Evolutionary conservation across 2,888 invertebrate species (phyloP).

Genomic region (Scotopteryx bipunctaria): DNA sequence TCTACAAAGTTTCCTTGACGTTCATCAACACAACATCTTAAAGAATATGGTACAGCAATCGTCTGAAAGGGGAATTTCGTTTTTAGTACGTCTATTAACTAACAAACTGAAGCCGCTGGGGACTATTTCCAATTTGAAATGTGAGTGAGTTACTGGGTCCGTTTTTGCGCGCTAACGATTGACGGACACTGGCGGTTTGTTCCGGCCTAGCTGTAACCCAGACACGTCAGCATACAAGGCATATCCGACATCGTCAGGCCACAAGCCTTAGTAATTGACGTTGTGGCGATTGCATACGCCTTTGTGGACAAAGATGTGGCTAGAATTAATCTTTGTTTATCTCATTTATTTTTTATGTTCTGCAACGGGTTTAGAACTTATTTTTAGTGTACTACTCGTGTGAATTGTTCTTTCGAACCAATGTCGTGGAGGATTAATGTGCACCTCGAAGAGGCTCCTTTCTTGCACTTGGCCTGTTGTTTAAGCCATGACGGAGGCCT

Average conservation of each 20-base stretch:
- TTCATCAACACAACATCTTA: neutral
- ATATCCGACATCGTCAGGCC: conserved; percentile 51
- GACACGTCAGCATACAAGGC: conserved; percentile 40
- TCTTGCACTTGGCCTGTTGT: no score
- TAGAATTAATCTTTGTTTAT: neutral
- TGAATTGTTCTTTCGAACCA: no score
- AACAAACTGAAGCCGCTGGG: conserved; percentile 1
- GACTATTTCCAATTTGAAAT: conserved; percentile 13
- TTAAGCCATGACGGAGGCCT: no score
- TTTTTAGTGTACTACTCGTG: no score
- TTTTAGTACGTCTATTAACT: neutral
- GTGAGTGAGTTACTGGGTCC: conserved; percentile 8
- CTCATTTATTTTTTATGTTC: no score
- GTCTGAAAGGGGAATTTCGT: neutral
- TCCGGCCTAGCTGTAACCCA: conserved; percentile 26
- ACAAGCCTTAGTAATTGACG: neutral
- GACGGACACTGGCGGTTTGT: conserved; percentile 12
- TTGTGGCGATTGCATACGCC: neutral
- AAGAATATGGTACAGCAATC: neutral
- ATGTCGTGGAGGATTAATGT: no score
- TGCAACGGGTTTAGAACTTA: no score
- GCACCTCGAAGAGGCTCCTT: no score
- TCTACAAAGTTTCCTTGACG: no score
- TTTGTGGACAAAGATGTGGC: neutral
- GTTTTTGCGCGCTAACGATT: conserved; percentile 15